These are phyloP conservation scores for Petrolisthes manimaculis DNA, from an alignment of 2,888 invertebrate genomes.

Conservation along the genomic window DNA sequence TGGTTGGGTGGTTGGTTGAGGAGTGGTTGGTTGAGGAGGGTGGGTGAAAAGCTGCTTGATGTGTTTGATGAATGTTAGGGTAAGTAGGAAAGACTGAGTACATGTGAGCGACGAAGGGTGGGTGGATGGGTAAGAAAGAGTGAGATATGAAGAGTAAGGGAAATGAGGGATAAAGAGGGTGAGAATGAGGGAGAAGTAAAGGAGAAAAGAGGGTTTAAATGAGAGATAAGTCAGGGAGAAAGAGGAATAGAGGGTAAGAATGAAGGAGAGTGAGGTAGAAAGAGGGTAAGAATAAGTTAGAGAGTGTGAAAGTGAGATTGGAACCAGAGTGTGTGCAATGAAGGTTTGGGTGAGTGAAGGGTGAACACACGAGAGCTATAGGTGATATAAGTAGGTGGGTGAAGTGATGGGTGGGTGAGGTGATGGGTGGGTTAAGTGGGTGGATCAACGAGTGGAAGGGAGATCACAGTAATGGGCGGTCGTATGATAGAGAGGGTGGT, in stretches of 20 bases:
- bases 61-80: not conserved
- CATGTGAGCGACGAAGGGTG: not conserved
- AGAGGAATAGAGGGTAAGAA: constrained; percentile 20
- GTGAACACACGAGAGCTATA: not conserved
- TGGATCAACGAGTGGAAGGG: not conserved
- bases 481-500: not conserved
- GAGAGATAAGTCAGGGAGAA: not conserved
- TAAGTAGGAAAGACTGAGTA: not conserved
- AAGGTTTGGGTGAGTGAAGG: not conserved
- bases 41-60: not conserved
- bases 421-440: not conserved
- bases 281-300: not conserved
- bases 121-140: constrained; percentile 20
- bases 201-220: not conserved
- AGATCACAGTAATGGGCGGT: not conserved
- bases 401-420: not conserved
- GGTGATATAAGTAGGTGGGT: not conserved
- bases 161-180: not conserved
- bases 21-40: not conserved
- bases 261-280: constrained; percentile 5
- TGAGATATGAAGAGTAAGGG: not conserved
- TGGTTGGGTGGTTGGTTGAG: not conserved
- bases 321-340: not conserved
- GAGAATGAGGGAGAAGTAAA: not conserved
- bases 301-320: not conserved